phyloP scores from a whole-genome alignment of 2,113 vertebrate species.

The Aphelocoma coerulescens region DNA sequence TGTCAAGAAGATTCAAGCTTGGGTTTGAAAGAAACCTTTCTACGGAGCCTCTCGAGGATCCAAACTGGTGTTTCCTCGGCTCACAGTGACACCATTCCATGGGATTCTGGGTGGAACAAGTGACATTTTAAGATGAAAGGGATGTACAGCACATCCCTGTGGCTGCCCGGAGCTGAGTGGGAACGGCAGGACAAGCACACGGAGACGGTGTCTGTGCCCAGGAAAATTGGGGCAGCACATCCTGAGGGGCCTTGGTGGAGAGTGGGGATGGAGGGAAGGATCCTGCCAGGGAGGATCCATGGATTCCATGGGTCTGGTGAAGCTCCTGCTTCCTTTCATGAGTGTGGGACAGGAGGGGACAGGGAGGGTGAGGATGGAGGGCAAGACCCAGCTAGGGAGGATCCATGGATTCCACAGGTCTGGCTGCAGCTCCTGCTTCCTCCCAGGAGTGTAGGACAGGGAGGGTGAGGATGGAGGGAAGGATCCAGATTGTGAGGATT shows the following conservation, averaged over 20 bases:
- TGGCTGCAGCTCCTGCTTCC: not conserved
- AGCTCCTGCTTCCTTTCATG: not conserved
- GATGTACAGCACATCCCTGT: not conserved
- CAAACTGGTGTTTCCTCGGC: not conserved
- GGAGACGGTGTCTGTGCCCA: fast-evolving
- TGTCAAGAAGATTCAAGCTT: not conserved
- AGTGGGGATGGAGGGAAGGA: not conserved
- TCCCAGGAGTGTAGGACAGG: fast-evolving
- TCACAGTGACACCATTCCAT: not conserved
- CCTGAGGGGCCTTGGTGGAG: not conserved
- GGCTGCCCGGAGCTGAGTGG: not conserved
- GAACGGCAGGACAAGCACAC: not conserved
- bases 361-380: not conserved
- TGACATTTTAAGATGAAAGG: not conserved
- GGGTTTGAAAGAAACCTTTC: not conserved
- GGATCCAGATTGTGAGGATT: not conserved
- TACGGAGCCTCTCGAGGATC: not conserved
- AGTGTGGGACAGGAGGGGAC: too few species aligned
- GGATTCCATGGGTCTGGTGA: fast-evolving
- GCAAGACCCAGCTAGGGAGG: not conserved
- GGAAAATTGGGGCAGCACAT: not conserved
- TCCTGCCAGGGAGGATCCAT: not conserved
- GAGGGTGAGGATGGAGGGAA: not conserved
- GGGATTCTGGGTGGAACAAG: not conserved
- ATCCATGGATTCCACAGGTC: fast-evolving